These are phyloP conservation scores for Cosmia pyralina DNA, from an alignment of 2,888 invertebrate genomes.

Conservation along the genomic window DNA sequence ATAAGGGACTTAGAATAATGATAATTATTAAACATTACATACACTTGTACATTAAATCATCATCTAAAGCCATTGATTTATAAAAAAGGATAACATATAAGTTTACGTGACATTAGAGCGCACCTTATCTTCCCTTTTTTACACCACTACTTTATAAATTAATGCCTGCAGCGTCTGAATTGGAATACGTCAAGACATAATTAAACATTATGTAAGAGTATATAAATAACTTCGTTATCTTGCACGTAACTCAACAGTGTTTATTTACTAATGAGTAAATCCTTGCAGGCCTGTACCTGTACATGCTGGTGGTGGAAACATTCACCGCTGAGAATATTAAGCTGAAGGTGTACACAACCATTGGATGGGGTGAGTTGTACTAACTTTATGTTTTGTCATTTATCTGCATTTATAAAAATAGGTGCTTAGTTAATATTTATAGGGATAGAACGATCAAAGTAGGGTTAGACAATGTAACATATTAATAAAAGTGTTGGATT, in stretches of 20 bases:
- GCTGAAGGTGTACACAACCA: constrained; percentile 94
- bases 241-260: neutral
- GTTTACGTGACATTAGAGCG: too few relatives aligned
- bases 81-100: too few relatives aligned
- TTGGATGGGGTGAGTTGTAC: constrained; percentile 95
- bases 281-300: constrained; percentile 94
- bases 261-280: constrained; percentile 36
- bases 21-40: neutral
- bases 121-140: too few relatives aligned
- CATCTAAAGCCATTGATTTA: too few relatives aligned
- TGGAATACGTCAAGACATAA: constrained; percentile 14
- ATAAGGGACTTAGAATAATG: neutral
- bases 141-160: too few relatives aligned
- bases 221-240: constrained; percentile 34
- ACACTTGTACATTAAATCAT: neutral
- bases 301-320: constrained; percentile 96
- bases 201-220: constrained; percentile 24
- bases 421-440: too few relatives aligned
- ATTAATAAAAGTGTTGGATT: too few relatives aligned
- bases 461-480: too few relatives aligned
- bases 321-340: constrained; percentile 96
- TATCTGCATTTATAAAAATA: too few relatives aligned
- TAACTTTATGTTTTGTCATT: too few relatives aligned
- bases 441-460: too few relatives aligned
- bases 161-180: neutral